These are phyloP conservation scores for Eudiplozoon nipponicum DNA, from an alignment of 2,888 invertebrate genomes.

Conservation along the genomic window DNA sequence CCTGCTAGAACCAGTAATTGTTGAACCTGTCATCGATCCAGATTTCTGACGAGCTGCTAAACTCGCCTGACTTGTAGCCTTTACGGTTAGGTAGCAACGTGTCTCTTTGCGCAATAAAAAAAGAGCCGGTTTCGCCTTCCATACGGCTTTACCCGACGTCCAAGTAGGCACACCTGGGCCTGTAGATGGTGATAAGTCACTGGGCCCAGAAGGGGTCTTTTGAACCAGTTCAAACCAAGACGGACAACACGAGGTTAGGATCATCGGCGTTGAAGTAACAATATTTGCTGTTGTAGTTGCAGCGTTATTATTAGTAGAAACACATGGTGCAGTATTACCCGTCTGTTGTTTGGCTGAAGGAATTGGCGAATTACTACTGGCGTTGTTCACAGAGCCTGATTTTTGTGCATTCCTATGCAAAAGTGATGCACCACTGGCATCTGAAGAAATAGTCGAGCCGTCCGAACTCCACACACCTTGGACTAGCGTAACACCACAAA, in stretches of 20 bases:
- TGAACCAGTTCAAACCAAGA: conserved; percentile 1
- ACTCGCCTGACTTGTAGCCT: no score
- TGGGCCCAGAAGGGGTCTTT: not conserved
- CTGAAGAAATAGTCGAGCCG: not conserved
- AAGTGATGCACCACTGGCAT: no score
- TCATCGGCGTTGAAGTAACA: not conserved
- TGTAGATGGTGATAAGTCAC: not conserved
- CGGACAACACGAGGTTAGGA: conserved; percentile 2
- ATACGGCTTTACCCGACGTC: not conserved
- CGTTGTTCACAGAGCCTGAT: not conserved
- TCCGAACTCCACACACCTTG: no score
- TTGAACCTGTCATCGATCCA: no score
- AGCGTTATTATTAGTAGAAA: not conserved
- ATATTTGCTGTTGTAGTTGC: not conserved
- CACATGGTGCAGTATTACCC: not conserved
- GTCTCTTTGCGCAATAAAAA: not conserved
- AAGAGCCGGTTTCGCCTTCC: conserved; percentile 1
- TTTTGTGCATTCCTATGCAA: not conserved
- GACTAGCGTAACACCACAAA: not conserved
- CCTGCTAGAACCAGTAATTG: no score
- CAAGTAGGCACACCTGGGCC: not conserved
- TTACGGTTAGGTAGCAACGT: no score
- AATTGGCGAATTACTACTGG: not conserved
- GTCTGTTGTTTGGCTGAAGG: not conserved
- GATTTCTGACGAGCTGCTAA: no score